Evolutionary conservation across 2,797 vertebrate species (phyloP), one percentile per base, ranked within the genome.

Genomic region (Oreortyx pictus): DNA sequence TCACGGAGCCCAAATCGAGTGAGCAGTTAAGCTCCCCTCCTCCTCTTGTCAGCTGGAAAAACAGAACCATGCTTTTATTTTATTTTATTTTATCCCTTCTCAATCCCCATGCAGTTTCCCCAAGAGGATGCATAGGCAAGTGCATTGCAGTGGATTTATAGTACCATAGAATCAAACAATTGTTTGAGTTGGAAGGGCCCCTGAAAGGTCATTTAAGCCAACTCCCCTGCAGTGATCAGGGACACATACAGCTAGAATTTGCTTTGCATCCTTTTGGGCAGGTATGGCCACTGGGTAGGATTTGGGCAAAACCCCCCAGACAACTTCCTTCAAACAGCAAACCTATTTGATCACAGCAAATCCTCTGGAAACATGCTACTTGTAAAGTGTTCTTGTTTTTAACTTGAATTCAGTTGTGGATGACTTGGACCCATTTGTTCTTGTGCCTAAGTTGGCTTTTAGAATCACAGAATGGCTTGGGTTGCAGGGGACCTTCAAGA

Each of bases 381-480:
- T 7, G 67, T 86, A 90, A 89, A 90, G 84, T 74, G 75, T 94
- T 94, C 92, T 95, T 25, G 0, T 92, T 96, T 95, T 82, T 92
- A 95, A 89, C 78, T 90, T 79, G 60, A 64, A 89, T 95, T 93
- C 95, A 90, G 93, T 94, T 90, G 86, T 92, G 79, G 92, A 85
- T 90, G 88, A 82, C 89, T 95, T 1, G 82, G 84, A 94, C 81
- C 78, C 90, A 14, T 90, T 96, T 71, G 64, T 92, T 94, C 90
- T 92, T 88, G 88, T 95, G 86, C 88, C 79, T 73, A 0, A 15
- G 4, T 54, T 95, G 79, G 72, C 90, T 94, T 94, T 93, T 92
- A 71, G 52, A 31, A 20, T 56, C 17, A 19, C 29, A n/a, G 54
- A 56, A 56, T 56, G 29, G 18, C 11, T 12, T 31, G 24, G 54